phyloP scores from a whole-genome alignment of 1,140 invertebrate genomes.

The Drosophila mojavensis region DNA sequence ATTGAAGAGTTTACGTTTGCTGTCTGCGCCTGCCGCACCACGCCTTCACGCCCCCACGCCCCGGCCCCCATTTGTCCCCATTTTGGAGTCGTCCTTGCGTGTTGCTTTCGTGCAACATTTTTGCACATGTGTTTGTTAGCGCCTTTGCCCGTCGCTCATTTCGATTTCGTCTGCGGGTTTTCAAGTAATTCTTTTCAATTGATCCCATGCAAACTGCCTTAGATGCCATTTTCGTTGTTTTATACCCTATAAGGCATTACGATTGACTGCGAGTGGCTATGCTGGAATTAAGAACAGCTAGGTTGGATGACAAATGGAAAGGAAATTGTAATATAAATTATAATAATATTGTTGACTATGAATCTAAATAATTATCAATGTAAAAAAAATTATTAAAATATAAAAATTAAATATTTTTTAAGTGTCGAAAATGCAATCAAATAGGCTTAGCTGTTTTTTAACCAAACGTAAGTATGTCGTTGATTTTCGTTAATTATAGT shows the following conservation, averaged over 20 bases:
- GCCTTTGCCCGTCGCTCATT: slow-evolving; percentile 27
- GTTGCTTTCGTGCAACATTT: slow-evolving; percentile 32
- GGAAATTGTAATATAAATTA: neutral
- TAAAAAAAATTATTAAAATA: too few relatives aligned
- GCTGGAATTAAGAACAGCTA: neutral
- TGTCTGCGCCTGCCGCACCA: slow-evolving; percentile 26
- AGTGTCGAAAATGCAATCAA: too few relatives aligned
- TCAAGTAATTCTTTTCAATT: slow-evolving; percentile 78
- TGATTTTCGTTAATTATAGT: too few relatives aligned
- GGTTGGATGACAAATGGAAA: neutral
- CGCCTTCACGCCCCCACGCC: neutral
- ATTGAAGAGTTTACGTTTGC: slow-evolving; percentile 82
- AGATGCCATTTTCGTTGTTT: slow-evolving; percentile 59
- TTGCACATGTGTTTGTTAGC: slow-evolving; percentile 44
- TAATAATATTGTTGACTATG: too few relatives aligned
- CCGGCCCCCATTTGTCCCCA: neutral
- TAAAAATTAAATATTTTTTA: too few relatives aligned
- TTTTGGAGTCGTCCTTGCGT: slow-evolving; percentile 3
- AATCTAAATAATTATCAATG: too few relatives aligned
- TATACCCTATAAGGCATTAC: slow-evolving; percentile 1
- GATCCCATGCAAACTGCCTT: slow-evolving; percentile 68
- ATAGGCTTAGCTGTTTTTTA: too few relatives aligned
- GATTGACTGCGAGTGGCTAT: neutral
- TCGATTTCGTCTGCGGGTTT: slow-evolving; percentile 39
- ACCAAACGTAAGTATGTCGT: too few relatives aligned